Evolutionary conservation across 2,113 vertebrate species (phyloP).

Genomic region (Psittacara wagleri): DNA sequence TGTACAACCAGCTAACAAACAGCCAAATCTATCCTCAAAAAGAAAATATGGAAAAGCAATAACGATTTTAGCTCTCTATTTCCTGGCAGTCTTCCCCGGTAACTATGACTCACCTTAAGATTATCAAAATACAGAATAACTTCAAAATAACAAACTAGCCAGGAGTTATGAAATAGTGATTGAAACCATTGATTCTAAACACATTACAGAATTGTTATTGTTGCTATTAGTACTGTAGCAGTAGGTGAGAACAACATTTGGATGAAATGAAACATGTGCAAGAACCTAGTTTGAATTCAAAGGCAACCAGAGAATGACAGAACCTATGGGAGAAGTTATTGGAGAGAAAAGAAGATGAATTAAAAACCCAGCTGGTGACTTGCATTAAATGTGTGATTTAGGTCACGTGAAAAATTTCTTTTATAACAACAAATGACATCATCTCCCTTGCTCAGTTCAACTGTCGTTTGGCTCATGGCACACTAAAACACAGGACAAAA

Average conservation of each 20-base stretch:
- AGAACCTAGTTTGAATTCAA: not conserved
- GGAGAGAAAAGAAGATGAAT: not conserved
- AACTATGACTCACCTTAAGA: slow-evolving; percentile 19
- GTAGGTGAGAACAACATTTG: not conserved
- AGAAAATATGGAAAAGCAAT: slow-evolving; percentile 33
- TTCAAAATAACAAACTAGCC: slow-evolving; percentile 5
- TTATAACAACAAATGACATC: slow-evolving; percentile 25
- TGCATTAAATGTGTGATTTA: not conserved
- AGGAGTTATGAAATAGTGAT: not conserved
- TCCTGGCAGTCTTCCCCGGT: not conserved
- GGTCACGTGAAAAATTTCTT: not conserved
- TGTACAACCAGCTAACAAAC: not conserved
- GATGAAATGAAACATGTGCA: not conserved
- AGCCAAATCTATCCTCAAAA: not conserved
- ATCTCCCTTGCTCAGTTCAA: not conserved
- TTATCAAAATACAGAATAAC: slow-evolving; percentile 16
- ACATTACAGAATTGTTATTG: not conserved
- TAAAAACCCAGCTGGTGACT: not conserved
- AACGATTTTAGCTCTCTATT: slow-evolving; percentile 47
- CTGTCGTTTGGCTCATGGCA: not conserved
- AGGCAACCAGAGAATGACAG: not conserved
- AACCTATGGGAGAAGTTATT: not conserved
- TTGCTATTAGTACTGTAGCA: not conserved
- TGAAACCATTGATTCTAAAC: not conserved
- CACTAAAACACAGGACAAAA: not conserved